These are phyloP conservation scores for Physella acuta DNA, from an alignment of 1,140 invertebrate genomes.

Conservation along the genomic window DNA sequence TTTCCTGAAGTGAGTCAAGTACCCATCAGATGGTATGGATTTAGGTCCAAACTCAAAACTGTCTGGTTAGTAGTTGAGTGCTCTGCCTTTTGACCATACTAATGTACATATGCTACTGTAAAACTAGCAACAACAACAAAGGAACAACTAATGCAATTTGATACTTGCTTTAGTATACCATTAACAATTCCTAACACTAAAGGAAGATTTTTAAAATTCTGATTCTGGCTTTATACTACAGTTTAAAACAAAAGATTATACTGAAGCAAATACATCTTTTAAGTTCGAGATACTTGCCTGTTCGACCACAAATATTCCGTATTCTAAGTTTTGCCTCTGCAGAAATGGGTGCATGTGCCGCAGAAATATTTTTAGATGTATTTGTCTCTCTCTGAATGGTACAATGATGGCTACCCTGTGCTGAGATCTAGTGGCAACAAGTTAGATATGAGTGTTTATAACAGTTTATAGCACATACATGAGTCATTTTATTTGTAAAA, in stretches of 20 bases:
- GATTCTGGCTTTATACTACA: background rate
- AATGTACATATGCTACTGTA: background rate
- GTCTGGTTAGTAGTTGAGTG: background rate
- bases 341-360: constrained; percentile 88
- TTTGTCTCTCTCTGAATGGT: constrained; percentile 80
- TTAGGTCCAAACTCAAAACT: background rate
- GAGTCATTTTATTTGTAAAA: background rate
- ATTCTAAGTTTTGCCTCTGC: constrained; percentile 82
- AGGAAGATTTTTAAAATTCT: too few species aligned
- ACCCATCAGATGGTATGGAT: background rate
- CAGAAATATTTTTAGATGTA: constrained; percentile 79
- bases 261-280: background rate
- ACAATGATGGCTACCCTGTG: constrained; percentile 78
- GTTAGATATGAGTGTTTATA: background rate
- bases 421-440: constrained; percentile 3
- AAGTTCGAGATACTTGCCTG: constrained; percentile 64
- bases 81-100: background rate
- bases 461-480: background rate
- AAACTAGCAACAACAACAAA: too few species aligned
- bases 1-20: background rate
- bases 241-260: background rate
- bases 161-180: too few species aligned
- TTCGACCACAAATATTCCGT: constrained; percentile 87
- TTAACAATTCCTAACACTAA: too few species aligned
- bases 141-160: too few species aligned